A percentile compares a stretch with the other conserved stretches of the same genome.
These are phyloP conservation scores for Rambutsinella grinnellia DNA, from an alignment of 2,888 invertebrate genomes.

Conservation along the genomic window DNA sequence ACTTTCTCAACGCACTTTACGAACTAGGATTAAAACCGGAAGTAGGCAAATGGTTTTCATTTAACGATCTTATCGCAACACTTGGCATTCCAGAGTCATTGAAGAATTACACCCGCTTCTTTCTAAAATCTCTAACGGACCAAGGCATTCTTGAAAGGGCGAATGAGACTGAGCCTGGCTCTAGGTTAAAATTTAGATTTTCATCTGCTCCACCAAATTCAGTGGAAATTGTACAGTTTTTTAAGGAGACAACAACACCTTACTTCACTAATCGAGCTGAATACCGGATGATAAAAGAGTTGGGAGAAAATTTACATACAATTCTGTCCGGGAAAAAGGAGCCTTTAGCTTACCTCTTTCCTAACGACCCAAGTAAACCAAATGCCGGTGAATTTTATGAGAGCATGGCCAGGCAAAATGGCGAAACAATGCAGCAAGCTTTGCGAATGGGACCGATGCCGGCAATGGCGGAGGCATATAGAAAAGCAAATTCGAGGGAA, in stretches of 20 bases:
- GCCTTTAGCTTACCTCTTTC: constrained; percentile 14
- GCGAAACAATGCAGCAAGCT: neutral
- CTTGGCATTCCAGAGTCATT: neutral
- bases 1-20: constrained; percentile 4
- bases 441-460: neutral
- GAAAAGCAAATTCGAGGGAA: neutral
- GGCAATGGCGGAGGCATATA: neutral
- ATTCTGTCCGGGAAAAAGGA: constrained; percentile 16
- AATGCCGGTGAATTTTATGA: constrained; percentile 13
- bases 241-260: neutral
- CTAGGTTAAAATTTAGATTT: neutral
- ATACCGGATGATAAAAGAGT: neutral
- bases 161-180: neutral
- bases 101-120: neutral
- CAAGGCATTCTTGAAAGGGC: neutral
- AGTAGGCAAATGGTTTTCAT: neutral
- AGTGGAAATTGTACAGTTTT: neutral
- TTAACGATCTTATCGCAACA: neutral
- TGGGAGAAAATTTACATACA: constrained; percentile 3
- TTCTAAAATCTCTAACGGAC: neutral
- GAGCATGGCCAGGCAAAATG: neutral
- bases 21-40: constrained; percentile 5
- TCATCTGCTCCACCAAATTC: neutral
- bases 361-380: constrained; percentile 1
- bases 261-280: neutral